Conservation (phyloP, 2,113 vertebrate genomes). For the Sigmodon hispidus region DNA sequence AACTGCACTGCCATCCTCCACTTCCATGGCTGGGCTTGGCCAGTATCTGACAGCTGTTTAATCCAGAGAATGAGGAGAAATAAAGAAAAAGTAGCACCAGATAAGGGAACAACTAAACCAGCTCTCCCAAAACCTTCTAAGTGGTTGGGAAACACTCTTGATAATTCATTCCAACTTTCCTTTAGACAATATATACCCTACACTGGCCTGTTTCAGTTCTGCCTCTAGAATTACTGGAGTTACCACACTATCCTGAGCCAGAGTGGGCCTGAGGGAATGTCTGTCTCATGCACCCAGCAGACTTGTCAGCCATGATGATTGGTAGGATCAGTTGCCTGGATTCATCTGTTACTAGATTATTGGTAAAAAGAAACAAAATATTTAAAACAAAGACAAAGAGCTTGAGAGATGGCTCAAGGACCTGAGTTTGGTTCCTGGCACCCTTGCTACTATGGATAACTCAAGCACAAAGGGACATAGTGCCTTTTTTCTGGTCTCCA, state of each 20-base stretch:
- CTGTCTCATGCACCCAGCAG: not conserved
- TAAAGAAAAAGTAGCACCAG: not conserved
- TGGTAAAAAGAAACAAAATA: not conserved
- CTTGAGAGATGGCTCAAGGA: too few relatives aligned
- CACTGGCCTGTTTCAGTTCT: not conserved
- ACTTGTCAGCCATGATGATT: fast-evolving
- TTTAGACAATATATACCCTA: not conserved
- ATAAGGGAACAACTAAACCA: not conserved
- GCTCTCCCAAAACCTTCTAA: not conserved
- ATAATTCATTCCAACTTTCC: not conserved
- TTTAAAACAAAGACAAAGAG: not conserved
- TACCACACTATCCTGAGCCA: not conserved
- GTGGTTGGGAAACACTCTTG: not conserved
- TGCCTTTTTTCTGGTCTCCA: not conserved
- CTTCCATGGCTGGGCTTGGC: too few relatives aligned
- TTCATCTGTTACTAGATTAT: not conserved
- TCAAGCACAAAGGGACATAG: too few relatives aligned
- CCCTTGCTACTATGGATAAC: too few relatives aligned
- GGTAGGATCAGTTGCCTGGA: not conserved
- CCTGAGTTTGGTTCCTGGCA: not conserved
- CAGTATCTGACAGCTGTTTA: not conserved
- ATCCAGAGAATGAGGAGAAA: not conserved
- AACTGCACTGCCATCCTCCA: not conserved
- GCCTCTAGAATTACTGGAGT: not conserved
- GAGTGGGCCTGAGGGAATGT: not conserved